Percentiles rank a stretch among this genome's conserved stretches.
phyloP scores from a whole-genome alignment of 2,113 vertebrate genomes.

The Trochalopteron elliotii region DNA sequence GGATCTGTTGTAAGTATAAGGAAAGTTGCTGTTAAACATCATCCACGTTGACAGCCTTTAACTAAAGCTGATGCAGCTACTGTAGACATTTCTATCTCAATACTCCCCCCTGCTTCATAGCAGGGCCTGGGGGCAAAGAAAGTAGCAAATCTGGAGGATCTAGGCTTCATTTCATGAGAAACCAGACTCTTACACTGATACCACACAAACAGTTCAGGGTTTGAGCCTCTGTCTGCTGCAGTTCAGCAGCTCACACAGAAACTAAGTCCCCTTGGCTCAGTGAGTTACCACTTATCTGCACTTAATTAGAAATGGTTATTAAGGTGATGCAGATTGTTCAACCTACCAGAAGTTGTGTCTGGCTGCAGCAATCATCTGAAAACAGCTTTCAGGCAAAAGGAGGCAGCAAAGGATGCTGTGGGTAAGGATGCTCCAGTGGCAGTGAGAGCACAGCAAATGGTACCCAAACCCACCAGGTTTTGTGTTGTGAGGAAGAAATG shows the following conservation, averaged over 20 bases:
- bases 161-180: neutral
- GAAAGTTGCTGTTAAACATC: neutral
- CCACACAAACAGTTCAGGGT: neutral
- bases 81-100: neutral
- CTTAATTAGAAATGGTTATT: neutral
- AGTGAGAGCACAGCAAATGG: neutral
- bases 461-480: neutral
- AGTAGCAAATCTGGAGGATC: neutral
- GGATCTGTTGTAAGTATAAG: neutral
- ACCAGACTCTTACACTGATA: neutral
- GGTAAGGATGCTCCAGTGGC: neutral
- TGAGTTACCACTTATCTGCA: neutral
- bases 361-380: neutral
- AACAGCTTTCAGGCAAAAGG: neutral
- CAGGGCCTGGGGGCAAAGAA: neutral
- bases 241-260: neutral
- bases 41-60: neutral
- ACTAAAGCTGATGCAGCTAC: neutral
- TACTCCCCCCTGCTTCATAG: neutral
- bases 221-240: neutral
- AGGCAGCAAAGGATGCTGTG: neutral
- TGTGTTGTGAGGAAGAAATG: neutral
- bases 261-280: neutral
- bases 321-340: neutral
- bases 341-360: fast-evolving